Conservation (phyloP, 2,113 vertebrate genomes). For the Antechinus flavipes region DNA sequence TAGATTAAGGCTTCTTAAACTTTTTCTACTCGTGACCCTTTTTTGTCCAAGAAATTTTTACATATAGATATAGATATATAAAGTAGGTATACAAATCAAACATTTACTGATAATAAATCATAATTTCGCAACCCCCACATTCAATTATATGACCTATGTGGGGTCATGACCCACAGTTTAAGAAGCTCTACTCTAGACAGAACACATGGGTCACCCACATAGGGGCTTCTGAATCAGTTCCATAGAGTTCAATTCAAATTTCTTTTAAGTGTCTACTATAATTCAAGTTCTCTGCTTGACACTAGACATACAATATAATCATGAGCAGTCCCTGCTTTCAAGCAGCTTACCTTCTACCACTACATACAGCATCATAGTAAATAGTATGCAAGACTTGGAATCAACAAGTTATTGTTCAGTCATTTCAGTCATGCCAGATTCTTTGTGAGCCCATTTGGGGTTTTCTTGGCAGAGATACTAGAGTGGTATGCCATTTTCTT, state of each 20-base stretch:
- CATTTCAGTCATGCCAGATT: neutral
- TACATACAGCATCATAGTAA: neutral
- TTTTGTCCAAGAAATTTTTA: too few relatives aligned
- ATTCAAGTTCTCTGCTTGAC: neutral
- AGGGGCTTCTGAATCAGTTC: neutral
- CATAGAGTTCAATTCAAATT: neutral
- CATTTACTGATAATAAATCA: too few relatives aligned
- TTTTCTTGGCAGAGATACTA: neutral
- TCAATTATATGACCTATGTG: too few relatives aligned
- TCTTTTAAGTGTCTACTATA: neutral
- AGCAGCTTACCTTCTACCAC: neutral
- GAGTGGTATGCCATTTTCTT: neutral
- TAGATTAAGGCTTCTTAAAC: neutral
- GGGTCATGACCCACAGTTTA: too few relatives aligned
- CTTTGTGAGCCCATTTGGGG: neutral
- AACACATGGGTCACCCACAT: neutral
- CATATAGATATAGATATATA: too few relatives aligned
- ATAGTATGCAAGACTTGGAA: neutral
- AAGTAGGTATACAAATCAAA: too few relatives aligned
- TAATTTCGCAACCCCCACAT: too few relatives aligned
- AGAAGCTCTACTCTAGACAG: neutral
- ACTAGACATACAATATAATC: neutral
- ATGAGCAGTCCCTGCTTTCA: neutral
- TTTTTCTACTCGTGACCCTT: too few relatives aligned
- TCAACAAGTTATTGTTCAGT: neutral